Base-by-base conservation (phyloP, 2,113 vertebrate genomes). In the Platycercus adscitus region DNA sequence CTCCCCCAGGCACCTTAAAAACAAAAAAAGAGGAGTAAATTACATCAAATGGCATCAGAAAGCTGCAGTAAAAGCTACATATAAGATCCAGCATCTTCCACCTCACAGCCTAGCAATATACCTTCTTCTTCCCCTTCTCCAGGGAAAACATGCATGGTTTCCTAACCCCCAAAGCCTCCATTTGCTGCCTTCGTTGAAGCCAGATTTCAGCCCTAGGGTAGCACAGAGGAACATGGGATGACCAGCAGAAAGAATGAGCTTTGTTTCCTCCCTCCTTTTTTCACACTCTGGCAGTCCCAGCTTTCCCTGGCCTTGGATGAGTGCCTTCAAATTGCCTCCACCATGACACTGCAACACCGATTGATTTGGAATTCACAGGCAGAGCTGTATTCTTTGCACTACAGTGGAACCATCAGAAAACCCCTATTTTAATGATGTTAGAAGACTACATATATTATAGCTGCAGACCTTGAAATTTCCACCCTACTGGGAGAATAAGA, bases 391-490 rank as follows among this genome's bases (percentile, higher is more conserved):
- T 64, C 49, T 26, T 86, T 33, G 35, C 46, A 23, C 63, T 11
- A 1, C 2, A 0, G 77, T 23, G 29, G 31, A 78, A 39, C 61
- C 18, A 26, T 55, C 65, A 87, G 80, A 44, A 85, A 83, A 50
- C 8, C 24, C 35, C 35, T 60, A 13, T 52, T 92, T 47, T 89
- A 92, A 86, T 56, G n/a, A 68, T 88, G 73, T 78, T 87, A 66
- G 53, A 82, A 91, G 70, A 77, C 56, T 43, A 64, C 16, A 26
- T 7, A 5, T 50, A 82, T 86, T 73, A 82, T 5, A 49, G 58
- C 61, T 91, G 61, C 91, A 89, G 75, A 86, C 76, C 71, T 37
- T 72, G 72, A 84, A 65, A 84, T 84, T 81, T 88, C 72, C 52
- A 87, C 33, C 86, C 69, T 68, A 8, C 26, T 72, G 93, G 65